A percentile compares a stretch with the other conserved stretches of the same genome.
Evolutionary conservation across 2,888 invertebrate species (phyloP).

Genomic region (Drosophila suboccidentalis): DNA sequence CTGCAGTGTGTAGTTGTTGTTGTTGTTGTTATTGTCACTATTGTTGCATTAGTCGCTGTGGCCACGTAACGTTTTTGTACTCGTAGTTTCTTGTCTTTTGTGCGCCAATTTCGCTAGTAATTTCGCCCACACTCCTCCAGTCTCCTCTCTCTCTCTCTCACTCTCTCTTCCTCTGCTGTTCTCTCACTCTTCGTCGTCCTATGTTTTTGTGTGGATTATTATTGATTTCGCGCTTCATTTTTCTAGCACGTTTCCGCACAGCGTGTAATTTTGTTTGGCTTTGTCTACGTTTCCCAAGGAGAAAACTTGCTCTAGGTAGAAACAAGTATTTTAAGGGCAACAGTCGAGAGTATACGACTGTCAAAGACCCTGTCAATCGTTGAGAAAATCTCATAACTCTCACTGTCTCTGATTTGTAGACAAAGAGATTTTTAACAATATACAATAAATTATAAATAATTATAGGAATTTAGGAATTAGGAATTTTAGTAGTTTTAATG

Average conservation of each 20-base stretch:
- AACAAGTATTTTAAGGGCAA: neutral
- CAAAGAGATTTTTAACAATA: too few relatives aligned
- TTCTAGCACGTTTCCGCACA: constrained; percentile 80
- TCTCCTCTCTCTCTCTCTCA: neutral
- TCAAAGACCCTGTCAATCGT: neutral
- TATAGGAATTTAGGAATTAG: too few relatives aligned
- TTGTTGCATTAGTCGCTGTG: constrained; percentile 51
- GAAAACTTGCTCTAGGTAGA: constrained; percentile 33
- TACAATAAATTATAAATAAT: too few relatives aligned
- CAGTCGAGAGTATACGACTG: neutral
- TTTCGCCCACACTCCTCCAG: constrained; percentile 37
- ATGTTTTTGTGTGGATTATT: constrained; percentile 62
- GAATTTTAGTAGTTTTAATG: too few relatives aligned
- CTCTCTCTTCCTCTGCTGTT: neutral
- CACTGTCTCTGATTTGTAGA: too few relatives aligned
- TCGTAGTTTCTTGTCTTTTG: constrained; percentile 53
- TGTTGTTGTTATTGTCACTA: constrained; percentile 31
- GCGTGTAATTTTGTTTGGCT: constrained; percentile 78
- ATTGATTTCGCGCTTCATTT: constrained; percentile 81
- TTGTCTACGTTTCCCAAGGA: constrained; percentile 54
- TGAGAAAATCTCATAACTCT: neutral
- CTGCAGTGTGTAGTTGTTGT: constrained; percentile 6
- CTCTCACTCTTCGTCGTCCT: neutral
- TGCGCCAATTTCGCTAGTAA: constrained; percentile 57
- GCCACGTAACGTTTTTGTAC: constrained; percentile 49